These are phyloP conservation scores for Colaptes auratus DNA, from an alignment of 2,113 vertebrate species.

Conservation along the genomic window DNA sequence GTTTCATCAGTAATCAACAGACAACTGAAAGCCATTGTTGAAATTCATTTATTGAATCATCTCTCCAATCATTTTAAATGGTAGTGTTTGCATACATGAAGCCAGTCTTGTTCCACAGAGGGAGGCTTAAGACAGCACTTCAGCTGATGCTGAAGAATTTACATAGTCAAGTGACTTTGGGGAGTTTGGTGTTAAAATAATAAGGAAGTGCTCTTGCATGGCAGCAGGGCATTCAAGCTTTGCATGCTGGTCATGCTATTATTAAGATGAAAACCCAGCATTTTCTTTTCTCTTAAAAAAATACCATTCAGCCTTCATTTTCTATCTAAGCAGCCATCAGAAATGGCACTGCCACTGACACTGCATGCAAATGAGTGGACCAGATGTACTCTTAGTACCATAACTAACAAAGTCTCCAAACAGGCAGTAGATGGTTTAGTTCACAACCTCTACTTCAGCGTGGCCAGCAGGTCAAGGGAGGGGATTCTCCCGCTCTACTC, in stretches of 20 bases:
- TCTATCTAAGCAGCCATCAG: neutral
- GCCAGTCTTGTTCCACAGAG: neutral
- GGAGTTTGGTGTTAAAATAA: neutral
- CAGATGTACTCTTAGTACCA: neutral
- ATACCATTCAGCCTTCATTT: neutral
- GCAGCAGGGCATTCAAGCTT: neutral
- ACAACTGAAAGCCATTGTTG: neutral
- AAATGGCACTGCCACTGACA: neutral
- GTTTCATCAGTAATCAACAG: conserved; percentile 26
- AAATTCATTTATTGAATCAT: conserved; percentile 21
- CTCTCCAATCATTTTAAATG: neutral
- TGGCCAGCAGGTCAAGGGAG: no score
- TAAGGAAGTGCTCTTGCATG: neutral
- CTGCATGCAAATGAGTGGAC: neutral
- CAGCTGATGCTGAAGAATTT: neutral
- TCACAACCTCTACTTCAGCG: neutral
- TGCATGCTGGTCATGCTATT: neutral
- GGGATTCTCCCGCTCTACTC: no score
- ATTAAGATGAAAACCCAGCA: neutral
- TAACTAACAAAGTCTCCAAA: neutral
- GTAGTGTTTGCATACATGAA: neutral
- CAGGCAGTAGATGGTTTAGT: neutral
- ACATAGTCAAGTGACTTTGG: neutral
- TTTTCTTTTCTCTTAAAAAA: neutral
- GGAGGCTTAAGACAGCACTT: neutral